Conservation (phyloP, 1,140 invertebrate species). For the Babylonia areolata region DNA sequence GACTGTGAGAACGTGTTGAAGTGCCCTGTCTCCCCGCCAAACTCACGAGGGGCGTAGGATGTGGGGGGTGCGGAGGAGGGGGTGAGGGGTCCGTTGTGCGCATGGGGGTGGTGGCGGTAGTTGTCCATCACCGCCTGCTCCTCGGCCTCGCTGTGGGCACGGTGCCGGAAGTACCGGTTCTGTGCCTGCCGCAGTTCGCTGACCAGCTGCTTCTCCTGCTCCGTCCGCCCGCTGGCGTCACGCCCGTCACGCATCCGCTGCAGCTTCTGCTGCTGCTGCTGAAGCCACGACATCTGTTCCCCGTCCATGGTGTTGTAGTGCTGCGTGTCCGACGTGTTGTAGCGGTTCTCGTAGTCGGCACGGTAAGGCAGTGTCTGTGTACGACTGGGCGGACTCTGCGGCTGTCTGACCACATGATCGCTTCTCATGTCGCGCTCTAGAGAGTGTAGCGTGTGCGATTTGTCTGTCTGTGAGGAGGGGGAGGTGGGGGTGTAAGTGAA, state of each 20-base stretch:
- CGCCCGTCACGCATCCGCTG: constrained; percentile 65
- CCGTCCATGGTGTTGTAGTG: constrained; percentile 56
- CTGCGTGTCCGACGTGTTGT: constrained; percentile 41
- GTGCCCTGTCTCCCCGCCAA: constrained; percentile 20
- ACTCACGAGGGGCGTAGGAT: constrained; percentile 39
- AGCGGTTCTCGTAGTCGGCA: constrained; percentile 66
- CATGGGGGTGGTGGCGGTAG: constrained; percentile 45
- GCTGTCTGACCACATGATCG: constrained; percentile 34
- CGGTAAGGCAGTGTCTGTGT: constrained; percentile 64
- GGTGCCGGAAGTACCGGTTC: constrained; percentile 69
- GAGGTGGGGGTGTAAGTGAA: constrained; percentile 47
- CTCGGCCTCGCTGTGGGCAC: constrained; percentile 67
- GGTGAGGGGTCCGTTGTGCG: constrained; percentile 62
- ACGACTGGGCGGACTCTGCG: constrained; percentile 40
- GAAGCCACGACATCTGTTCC: constrained; percentile 71
- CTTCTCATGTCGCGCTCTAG: constrained; percentile 50
- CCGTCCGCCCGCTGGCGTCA: constrained; percentile 55
- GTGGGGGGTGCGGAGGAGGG: constrained; percentile 32
- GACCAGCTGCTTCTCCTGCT: constrained; percentile 73
- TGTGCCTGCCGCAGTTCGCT: constrained; percentile 72
- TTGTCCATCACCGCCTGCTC: constrained; percentile 61
- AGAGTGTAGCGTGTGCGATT: constrained; percentile 35
- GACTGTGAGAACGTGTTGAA: constrained; percentile 43
- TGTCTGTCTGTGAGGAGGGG: background rate
- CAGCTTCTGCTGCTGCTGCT: constrained; percentile 76